Percentiles rank a stretch among this genome's conserved stretches.
phyloP scores from a whole-genome alignment of 2,797 vertebrate species.

The Gymnoscopelus microlampas region DNA sequence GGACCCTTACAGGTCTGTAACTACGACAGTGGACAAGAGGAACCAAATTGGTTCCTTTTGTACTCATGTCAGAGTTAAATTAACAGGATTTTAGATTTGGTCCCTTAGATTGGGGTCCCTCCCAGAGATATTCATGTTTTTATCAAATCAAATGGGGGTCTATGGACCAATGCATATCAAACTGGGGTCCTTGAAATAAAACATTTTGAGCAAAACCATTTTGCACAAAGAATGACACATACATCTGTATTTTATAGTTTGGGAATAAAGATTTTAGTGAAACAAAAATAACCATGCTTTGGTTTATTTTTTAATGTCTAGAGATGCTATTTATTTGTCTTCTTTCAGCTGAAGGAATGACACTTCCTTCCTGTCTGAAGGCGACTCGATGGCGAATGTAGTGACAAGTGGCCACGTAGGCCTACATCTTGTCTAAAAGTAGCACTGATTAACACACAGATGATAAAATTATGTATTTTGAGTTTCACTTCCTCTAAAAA shows the following conservation, averaged over 20 bases:
- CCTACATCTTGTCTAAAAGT: background rate
- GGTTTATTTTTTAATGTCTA: background rate
- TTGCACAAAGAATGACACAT: background rate
- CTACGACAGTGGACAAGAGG: no score
- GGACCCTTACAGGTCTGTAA: no score
- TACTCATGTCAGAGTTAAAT: no score
- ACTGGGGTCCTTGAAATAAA: no score
- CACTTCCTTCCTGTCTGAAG: conserved; percentile 8
- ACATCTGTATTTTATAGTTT: background rate
- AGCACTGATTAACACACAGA: conserved; percentile 3
- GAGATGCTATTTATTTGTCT: background rate
- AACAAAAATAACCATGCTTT: background rate
- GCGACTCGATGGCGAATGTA: background rate
- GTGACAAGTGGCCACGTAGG: conserved; percentile 11
- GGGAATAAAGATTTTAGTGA: conserved; percentile 12
- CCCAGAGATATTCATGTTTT: no score
- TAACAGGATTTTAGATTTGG: no score
- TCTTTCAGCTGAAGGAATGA: background rate
- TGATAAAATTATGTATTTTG: background rate
- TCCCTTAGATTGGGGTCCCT: no score
- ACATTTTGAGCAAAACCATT: no score
- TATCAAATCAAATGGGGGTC: no score
- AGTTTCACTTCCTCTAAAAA: conserved; percentile 52
- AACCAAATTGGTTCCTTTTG: no score
- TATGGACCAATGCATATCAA: no score